These are phyloP conservation scores for Sebastes trivittatus DNA, from an alignment of 2,797 vertebrate genomes.

Conservation along the genomic window DNA sequence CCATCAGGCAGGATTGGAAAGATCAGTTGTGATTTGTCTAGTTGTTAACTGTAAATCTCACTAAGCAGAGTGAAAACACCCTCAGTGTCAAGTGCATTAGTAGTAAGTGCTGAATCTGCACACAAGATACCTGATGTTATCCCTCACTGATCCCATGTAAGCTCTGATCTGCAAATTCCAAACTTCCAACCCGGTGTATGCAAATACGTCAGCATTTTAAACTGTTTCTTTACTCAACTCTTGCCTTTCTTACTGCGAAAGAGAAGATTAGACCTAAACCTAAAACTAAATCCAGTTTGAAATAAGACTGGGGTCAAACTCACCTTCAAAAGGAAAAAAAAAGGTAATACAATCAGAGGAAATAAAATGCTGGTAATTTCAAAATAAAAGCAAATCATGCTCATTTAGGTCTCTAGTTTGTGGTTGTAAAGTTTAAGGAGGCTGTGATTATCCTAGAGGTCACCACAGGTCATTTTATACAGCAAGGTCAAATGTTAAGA, in stretches of 20 bases:
- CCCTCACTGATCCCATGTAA: constrained; percentile 30
- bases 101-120: constrained; percentile 50
- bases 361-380: background rate
- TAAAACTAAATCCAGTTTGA: background rate
- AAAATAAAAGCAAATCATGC: background rate
- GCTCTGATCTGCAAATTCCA: constrained; percentile 26
- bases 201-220: constrained; percentile 16
- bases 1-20: constrained; percentile 9
- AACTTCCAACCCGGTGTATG: constrained; percentile 9
- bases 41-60: constrained; percentile 35
- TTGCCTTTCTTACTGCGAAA: background rate
- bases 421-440: no score
- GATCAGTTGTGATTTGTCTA: constrained; percentile 38
- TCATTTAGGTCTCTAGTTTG: no score
- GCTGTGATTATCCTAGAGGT: no score
- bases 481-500: no score
- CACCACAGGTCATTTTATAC: no score
- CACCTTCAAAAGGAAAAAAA: background rate
- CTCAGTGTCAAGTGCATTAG: constrained; percentile 25
- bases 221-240: background rate
- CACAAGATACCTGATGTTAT: background rate
- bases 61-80: constrained; percentile 20
- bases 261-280: background rate
- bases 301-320: background rate
- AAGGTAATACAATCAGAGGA: background rate